Evolutionary conservation across 2,888 invertebrate genomes (phyloP).

Genomic region (Andrena bucephala): DNA sequence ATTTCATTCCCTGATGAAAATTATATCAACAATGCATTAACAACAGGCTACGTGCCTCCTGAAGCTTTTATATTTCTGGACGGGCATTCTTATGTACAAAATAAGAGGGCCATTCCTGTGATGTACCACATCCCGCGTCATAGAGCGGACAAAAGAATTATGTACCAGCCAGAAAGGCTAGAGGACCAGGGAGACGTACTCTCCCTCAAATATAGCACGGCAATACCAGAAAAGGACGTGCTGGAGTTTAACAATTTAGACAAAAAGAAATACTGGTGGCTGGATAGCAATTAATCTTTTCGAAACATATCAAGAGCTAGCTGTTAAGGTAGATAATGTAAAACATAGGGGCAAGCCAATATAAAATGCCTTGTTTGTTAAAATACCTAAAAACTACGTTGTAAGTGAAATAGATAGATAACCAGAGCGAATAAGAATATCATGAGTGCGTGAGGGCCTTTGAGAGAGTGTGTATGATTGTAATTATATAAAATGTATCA

Average conservation of each 20-base stretch:
- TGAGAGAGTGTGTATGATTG: too few species aligned
- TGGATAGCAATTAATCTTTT: neutral
- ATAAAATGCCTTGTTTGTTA: too few species aligned
- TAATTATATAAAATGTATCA: too few species aligned
- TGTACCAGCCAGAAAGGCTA: neutral
- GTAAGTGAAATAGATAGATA: too few species aligned
- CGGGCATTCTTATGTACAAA: neutral
- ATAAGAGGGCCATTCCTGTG: neutral
- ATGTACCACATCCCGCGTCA: conserved; percentile 22
- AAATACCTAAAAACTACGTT: too few species aligned
- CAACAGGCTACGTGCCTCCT: neutral
- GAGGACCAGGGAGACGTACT: neutral
- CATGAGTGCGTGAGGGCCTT: too few species aligned
- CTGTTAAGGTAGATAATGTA: too few species aligned
- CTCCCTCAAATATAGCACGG: neutral
- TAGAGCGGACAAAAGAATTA: neutral
- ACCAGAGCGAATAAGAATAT: too few species aligned
- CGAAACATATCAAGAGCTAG: too few species aligned
- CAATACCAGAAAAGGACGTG: neutral
- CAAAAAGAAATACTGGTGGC: conserved; percentile 8
- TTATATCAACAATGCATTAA: neutral
- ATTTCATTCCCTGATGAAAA: conserved; percentile 6
- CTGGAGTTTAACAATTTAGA: neutral
- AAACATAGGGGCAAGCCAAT: too few species aligned
- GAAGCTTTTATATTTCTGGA: conserved; percentile 18